Base-by-base conservation (phyloP, 2,113 vertebrate species). In the Pseudolaguvia tuberculata region DNA sequence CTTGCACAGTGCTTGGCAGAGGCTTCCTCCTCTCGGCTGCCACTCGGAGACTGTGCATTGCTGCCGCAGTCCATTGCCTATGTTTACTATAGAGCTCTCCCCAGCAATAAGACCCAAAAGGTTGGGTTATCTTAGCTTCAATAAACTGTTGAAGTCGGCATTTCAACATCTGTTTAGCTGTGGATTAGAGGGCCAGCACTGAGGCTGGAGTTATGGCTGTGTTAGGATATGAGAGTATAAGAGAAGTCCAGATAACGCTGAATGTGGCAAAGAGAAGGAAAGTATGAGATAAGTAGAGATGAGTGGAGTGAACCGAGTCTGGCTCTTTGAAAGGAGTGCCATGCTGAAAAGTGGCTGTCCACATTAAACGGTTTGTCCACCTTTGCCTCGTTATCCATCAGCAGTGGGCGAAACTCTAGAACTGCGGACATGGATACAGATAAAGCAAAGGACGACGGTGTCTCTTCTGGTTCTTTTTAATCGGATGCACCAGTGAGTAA, bases 121-220 rank as follows among this genome's bases (percentile, higher is more conserved):
- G 76, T 77, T 85, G 81, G 85, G 89, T 86, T 87, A 86, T 87
- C 87, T 86, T 79, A 73, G 85, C 74, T 79, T 81, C 87, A 88
- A 90, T 87, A 83, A 86, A 86, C 86, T 85, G 85, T 86, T 88
- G 86, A 89, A 84, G 86, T 82, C 81, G 83, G 79, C 74, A 25
- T 87, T 88, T 89, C 85, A 86, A 88, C 88, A 86, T 86, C 82
- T 81, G 86, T 88, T 87, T 88, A 88, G 81, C 84, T 77, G 81
- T 21, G 84, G 87, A 90, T 91, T 88, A 88, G 81, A 87, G 25
- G 80, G 76, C 77, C 70, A 75, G 83, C 78, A 73, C 77, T 80
- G 47, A 76, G 62, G 80, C 74, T 45, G 72, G 78, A 79, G 81
- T 84, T 84, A 52, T 31, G 47, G 18, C 21, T 50, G 63, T 65